A percentile compares a stretch with the other conserved stretches of the same genome.
Evolutionary conservation across 2,113 vertebrate species (phyloP).

Genomic region (Papio anubis): DNA sequence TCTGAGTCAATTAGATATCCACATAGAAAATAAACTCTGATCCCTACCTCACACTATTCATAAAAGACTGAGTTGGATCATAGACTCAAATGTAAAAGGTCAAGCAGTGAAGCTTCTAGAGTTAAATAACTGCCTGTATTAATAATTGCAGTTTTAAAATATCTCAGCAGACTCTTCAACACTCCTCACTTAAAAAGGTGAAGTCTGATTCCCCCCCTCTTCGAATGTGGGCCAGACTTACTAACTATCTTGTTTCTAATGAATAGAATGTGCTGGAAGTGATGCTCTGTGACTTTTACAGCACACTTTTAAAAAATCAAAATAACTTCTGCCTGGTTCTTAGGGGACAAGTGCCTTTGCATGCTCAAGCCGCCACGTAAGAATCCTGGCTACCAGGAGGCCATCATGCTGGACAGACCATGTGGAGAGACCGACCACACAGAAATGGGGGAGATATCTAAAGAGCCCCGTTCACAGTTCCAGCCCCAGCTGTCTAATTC

Average conservation of each 20-base stretch:
- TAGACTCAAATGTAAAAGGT: not conserved
- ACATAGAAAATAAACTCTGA: not conserved
- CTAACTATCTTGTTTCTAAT: not conserved
- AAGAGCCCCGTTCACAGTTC: not conserved
- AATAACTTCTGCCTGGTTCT: not conserved
- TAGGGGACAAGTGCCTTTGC: not conserved
- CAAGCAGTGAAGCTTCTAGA: not conserved
- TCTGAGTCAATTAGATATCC: not conserved
- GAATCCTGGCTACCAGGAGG: not conserved
- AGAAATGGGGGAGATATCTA: not conserved
- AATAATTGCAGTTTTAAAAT: not conserved
- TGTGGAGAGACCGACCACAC: too few relatives aligned
- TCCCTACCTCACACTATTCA: not conserved
- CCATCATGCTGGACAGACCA: not conserved
- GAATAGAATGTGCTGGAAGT: not conserved
- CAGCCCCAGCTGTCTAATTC: not conserved
- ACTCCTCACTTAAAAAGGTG: not conserved
- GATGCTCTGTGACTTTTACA: not conserved
- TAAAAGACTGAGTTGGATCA: not conserved
- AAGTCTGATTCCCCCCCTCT: not conserved
- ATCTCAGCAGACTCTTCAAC: not conserved
- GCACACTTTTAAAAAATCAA: not conserved
- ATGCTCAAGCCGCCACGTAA: not conserved
- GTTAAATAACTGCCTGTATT: not conserved
- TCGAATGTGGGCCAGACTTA: not conserved